Evolutionary conservation across 2,113 vertebrate genomes (phyloP), one percentile per base, ranked within the genome.

Genomic region (Serinus canaria): DNA sequence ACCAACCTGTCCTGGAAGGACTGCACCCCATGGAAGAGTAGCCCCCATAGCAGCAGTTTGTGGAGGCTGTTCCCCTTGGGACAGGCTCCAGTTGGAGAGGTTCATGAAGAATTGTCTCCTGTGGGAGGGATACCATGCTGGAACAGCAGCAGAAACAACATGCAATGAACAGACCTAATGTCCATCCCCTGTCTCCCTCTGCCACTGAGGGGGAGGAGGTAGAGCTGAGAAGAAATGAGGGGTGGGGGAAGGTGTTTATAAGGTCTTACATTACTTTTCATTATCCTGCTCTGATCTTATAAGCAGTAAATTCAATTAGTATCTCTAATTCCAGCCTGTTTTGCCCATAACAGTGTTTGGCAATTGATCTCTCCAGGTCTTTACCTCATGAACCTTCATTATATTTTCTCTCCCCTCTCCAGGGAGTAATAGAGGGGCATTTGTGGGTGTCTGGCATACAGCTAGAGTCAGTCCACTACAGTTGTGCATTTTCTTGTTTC

Each of bases 291-390:
- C 39, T 53, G 33, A 37, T 69, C 60, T 52, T 33, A 13, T 11
- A 27, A 37, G 17, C 18, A 37, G 28, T 44, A 39, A 37, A 69
- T 52, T 60, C 22, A 68, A 28, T 8, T 46, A 53, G 2, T 39
- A 28, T 53, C 28, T 78, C 10, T 33, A 62, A 87, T 53, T 60
- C 23, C 12, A 78, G 28, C 14, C 53, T 22, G 9, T 37, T 68
- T 37, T 44, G 14, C 11, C 33, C 27, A 10, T 15, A 37, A 44
- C 0, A 0, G 28, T n/a, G 37, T 28, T 46, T 46, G 39, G 18
- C n/a, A 33, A 23, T 6, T 13, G 39, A 53, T 28, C 28, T 20
- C 33, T 62, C 31, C 46, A 15, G 27, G 27, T 52, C 33, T 10
- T 53, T 46, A 30, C 12, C 9, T 33, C 37, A n/a, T 28, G 46